Base-by-base conservation (phyloP, 2,113 vertebrate genomes). In the Semicossyphus pulcher region DNA sequence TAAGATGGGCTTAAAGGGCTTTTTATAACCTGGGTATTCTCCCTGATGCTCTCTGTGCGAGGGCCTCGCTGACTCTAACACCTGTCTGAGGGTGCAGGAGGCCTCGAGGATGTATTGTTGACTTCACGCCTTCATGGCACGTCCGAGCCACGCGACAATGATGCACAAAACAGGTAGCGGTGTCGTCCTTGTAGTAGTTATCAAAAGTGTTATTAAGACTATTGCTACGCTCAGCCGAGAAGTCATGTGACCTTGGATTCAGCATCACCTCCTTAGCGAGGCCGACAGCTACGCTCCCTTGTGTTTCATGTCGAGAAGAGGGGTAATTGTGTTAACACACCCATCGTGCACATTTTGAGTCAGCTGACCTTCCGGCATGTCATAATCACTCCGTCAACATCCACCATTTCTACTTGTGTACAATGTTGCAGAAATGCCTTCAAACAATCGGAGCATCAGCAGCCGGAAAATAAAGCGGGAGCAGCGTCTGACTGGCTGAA, bases 21-120 rank as follows among this genome's bases (percentile, higher is more conserved):
- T 79, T 84, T 89, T 81, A 80, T 80, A 86, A 92, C 91, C 90
- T 90, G 87, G 77, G 81, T 71, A 79, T 89, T 91, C 78, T 78
- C 49, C 72, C 72, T 14, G 75, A 57, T 58, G 34, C 72, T 44
- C 62, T 76, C 44, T 72, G 81, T 64, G 32, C 32, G 29, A 12
- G 63, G 37, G 62, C 85, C 63, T 71, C 75, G 41, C 21, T 11
- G 56, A 48, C 45, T 70, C 34, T 25, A 68, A 51, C 87, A 86
- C 87, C 86, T 89, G 81, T 60, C 72, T 44, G 63, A 73, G 23
- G 28, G 31, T 54, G 52, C 45, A 34, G 36, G 23, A 32, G 10
- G 58, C 57, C 28, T 47, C 63, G 28, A n/a, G 56, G 16, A 39
- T 53, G 10, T 10, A 11, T 45, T 56, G 11, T 41, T 37, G 14